Base-by-base conservation (phyloP, 2,888 invertebrate genomes). In the Eristalis arbustorum region DNA sequence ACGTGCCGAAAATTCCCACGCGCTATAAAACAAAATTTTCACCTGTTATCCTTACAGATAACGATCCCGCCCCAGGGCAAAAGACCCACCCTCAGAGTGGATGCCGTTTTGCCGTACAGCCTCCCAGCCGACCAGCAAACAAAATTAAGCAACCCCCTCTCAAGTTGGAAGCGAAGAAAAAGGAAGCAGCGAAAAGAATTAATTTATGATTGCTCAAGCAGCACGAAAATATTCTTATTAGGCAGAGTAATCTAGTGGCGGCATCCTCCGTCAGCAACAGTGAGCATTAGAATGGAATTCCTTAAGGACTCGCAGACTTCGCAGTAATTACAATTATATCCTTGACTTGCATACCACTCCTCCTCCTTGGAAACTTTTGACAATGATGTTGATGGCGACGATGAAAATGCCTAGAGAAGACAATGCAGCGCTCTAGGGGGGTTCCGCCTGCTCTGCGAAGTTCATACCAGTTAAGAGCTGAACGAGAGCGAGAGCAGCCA, bases 11-110 rank as follows among this genome's bases (percentile, higher is more conserved):
- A 87, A 83, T 87, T 87, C 87, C 83, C 83, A 87, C 75, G 83
- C 79, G 83, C 87, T 78, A 83, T 87, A 78, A 83, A 83, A 83
- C 83, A 83, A 87, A 87, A 87, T 83, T 59, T 83, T 83, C 87
- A 88, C 88, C 89, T 89, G 89, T 91, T 92, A 92, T 91, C 90
- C 90, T 91, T 89, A 91, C 89, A 90, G 92, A 91, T 92, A 91
- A 92, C 92, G 91, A 92, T 92, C 91, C n/a, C 90, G 90, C 89
- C 89, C 84, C 88, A 87, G 89, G 82, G 62, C 66, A 62, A 75
- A 31, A 31, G 56, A 69, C 31, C 37, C 73, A 34, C 28, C 57
- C 56, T 68, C 68, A n/a, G 23, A 22, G 59, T 25, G 13, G 11
- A 18, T n/a, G 4, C 4, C 42, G 25, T 42, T 14, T 5, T 6